Percentiles rank a stretch among this genome's conserved stretches.
phyloP scores from a whole-genome alignment of 2,888 invertebrate species.

The Cheilosia vulpina region DNA sequence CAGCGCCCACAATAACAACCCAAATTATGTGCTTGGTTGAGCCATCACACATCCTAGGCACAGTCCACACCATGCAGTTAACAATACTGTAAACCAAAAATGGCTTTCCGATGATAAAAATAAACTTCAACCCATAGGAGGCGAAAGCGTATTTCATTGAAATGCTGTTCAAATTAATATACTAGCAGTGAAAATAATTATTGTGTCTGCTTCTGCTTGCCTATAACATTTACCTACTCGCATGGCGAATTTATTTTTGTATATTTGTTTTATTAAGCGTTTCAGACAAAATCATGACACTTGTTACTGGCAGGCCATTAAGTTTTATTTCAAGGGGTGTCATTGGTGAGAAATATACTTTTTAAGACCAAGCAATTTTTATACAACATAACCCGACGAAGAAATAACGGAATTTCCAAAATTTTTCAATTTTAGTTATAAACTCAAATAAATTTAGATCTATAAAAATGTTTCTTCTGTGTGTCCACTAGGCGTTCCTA shows the following conservation, averaged over 20 bases:
- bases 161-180: constrained; percentile 50
- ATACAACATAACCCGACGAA: no score
- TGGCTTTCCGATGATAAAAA: constrained; percentile 51
- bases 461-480: no score
- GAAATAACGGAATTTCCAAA: no score
- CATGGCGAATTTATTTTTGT: constrained; percentile 12
- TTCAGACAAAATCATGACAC: constrained; percentile 4
- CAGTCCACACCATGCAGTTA: constrained; percentile 32
- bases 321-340: constrained; percentile 20
- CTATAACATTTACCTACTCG: constrained; percentile 5
- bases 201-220: background rate
- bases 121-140: constrained; percentile 1
- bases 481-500: no score
- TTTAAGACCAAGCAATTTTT: no score
- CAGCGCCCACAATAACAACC: background rate
- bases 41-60: constrained; percentile 25
- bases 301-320: background rate
- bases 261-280: constrained; percentile 20
- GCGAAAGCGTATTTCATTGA: constrained; percentile 17
- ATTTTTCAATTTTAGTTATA: no score
- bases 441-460: no score
- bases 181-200: constrained; percentile 18
- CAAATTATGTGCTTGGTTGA: background rate
- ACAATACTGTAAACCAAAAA: constrained; percentile 44
- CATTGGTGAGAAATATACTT: constrained; percentile 5